Conservation (phyloP, 2,888 invertebrate genomes). For the Ophonus ardosiacus region DNA sequence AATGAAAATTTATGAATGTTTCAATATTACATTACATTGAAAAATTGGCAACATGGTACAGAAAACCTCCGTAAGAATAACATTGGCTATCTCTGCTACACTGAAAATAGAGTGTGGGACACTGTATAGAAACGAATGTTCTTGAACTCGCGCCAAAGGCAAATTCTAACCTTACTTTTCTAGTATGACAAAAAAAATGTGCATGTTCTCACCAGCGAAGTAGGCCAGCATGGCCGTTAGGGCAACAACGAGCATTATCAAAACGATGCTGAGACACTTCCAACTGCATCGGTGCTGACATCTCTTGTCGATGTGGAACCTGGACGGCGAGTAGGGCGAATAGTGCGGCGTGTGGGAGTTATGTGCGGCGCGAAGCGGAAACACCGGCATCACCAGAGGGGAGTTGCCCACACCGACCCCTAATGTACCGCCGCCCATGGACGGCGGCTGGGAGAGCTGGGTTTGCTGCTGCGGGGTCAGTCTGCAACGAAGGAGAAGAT, state of each 20-base stretch:
- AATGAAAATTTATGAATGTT: no score
- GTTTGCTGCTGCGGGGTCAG: conserved; percentile 75
- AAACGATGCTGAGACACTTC: conserved; percentile 96
- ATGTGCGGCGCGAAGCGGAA: conserved; percentile 85
- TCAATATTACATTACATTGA: no score
- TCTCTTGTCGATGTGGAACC: conserved; percentile 96
- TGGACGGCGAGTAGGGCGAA: conserved; percentile 93
- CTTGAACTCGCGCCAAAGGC: no score
- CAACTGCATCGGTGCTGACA: conserved; percentile 96
- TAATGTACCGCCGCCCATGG: conserved; percentile 67
- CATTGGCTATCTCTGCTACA: no score
- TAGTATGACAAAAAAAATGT: no score
- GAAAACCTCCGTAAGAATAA: no score
- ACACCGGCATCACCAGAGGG: conserved; percentile 92
- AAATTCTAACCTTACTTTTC: no score
- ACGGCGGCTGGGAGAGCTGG: conserved; percentile 79
- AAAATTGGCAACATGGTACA: no score
- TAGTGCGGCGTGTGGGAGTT: conserved; percentile 86
- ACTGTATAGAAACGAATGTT: no score
- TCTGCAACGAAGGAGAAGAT: conserved; percentile 70
- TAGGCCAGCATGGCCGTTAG: conserved; percentile 96
- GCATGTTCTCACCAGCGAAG: conserved; percentile 86
- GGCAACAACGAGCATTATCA: conserved; percentile 93
- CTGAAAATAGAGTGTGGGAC: no score
- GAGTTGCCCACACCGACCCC: conserved; percentile 77